phyloP scores from a whole-genome alignment of 2,888 invertebrate genomes.

The Amorpha juglandis region DNA sequence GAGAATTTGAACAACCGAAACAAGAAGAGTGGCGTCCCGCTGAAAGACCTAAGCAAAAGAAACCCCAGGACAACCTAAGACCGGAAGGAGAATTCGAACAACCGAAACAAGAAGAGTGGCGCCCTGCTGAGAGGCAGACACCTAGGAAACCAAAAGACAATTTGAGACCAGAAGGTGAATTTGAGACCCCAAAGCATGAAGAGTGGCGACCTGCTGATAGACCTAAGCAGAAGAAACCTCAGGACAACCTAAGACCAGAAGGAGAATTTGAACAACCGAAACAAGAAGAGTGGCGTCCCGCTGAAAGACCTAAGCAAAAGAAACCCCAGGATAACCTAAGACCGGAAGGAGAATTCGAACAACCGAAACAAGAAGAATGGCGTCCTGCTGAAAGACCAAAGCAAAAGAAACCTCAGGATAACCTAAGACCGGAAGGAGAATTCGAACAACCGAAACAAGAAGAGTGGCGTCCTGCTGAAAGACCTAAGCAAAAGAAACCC shows the following conservation, averaged over 20 bases:
- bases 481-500: constrained; percentile 53
- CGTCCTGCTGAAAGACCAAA: constrained; percentile 71
- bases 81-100: no score
- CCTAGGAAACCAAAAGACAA: no score
- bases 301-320: constrained; percentile 61
- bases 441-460: constrained; percentile 55
- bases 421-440: constrained; percentile 61
- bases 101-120: no score
- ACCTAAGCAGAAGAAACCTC: constrained; percentile 42
- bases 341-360: constrained; percentile 85
- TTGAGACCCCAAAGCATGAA: constrained; percentile 68
- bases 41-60: no score
- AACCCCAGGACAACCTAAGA: no score
- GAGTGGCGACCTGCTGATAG: constrained; percentile 59
- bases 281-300: constrained; percentile 59
- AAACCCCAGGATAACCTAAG: constrained; percentile 60
- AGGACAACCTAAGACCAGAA: constrained; percentile 81
- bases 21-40: constrained; percentile 40
- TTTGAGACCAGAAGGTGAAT: constrained; percentile 80
- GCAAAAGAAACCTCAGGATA: constrained; percentile 74
- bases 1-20: constrained; percentile 76
- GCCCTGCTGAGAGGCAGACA: no score
- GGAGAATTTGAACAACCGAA: constrained; percentile 79
- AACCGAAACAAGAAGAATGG: constrained; percentile 63
- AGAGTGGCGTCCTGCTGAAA: constrained; percentile 69